Evolutionary conservation across 2,797 vertebrate genomes (phyloP).

Genomic region (Eulemur albifrons): DNA sequence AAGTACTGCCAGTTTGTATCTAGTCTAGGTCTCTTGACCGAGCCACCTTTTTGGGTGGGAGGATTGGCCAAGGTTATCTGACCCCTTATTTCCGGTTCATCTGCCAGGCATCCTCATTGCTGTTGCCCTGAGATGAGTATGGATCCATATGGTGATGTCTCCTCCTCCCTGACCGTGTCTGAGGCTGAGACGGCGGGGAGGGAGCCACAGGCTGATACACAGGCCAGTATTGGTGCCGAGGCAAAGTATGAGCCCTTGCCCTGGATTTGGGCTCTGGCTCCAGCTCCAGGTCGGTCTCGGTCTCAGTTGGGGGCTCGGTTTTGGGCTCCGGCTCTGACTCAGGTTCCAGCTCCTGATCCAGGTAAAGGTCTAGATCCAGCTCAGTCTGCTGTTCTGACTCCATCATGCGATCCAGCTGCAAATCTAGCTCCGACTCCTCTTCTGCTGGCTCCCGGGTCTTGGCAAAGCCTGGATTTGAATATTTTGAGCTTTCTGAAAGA

Average conservation of each 20-base stretch:
- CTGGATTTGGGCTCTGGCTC: not conserved
- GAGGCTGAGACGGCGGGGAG: not conserved
- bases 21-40: not conserved
- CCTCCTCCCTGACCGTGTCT: not conserved
- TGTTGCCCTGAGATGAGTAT: not conserved
- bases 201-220: not conserved
- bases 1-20: not conserved
- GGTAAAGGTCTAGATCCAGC: not conserved
- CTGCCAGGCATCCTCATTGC: not conserved
- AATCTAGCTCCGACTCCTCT: not conserved
- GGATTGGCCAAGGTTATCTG: not conserved
- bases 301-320: not conserved
- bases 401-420: not conserved
- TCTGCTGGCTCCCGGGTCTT: not conserved
- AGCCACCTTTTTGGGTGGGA: not conserved
- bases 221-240: not conserved
- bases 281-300: not conserved
- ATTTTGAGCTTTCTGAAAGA: not conserved
- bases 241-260: rapidly evolving
- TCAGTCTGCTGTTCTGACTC: not conserved
- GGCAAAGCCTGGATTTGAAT: not conserved
- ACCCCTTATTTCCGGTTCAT: not conserved
- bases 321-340: not conserved
- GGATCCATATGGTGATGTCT: not conserved
- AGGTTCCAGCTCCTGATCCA: not conserved